Evolutionary conservation across 2,113 vertebrate species (phyloP).

Genomic region (Oceanodroma tethys): DNA sequence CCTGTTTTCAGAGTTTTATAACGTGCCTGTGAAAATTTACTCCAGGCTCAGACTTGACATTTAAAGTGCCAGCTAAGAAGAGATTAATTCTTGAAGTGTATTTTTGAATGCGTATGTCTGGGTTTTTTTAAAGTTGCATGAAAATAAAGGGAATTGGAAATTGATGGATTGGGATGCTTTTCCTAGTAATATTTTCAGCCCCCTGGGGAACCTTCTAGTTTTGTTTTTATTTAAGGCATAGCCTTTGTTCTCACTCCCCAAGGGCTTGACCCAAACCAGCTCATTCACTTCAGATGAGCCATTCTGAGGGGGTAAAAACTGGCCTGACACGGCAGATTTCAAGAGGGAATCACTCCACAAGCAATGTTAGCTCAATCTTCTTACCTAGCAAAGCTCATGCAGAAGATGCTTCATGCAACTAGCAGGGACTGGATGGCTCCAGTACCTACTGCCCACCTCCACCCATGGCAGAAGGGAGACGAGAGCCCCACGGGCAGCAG

Average conservation of each 20-base stretch:
- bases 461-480: background rate
- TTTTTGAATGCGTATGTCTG: background rate
- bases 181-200: background rate
- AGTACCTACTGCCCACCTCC: background rate
- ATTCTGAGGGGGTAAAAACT: background rate
- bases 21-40: constrained; percentile 39
- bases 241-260: background rate
- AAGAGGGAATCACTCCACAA: background rate
- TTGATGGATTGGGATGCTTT: background rate
- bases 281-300: background rate
- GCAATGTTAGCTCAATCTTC: background rate
- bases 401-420: background rate
- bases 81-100: constrained; percentile 25
- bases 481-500: background rate
- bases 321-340: background rate
- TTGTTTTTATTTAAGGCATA: background rate
- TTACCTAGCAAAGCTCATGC: background rate
- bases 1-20: constrained; percentile 30
- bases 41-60: constrained; percentile 38
- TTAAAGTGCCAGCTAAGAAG: constrained; percentile 21
- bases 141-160: constrained; percentile 6
- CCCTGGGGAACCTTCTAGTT: background rate
- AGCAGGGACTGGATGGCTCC: background rate
- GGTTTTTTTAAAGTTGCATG: background rate
- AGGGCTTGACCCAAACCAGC: background rate